Evolutionary conservation across 2,113 vertebrate species (phyloP), one percentile per base, ranked within the genome.

Genomic region (Tinamus guttatus): DNA sequence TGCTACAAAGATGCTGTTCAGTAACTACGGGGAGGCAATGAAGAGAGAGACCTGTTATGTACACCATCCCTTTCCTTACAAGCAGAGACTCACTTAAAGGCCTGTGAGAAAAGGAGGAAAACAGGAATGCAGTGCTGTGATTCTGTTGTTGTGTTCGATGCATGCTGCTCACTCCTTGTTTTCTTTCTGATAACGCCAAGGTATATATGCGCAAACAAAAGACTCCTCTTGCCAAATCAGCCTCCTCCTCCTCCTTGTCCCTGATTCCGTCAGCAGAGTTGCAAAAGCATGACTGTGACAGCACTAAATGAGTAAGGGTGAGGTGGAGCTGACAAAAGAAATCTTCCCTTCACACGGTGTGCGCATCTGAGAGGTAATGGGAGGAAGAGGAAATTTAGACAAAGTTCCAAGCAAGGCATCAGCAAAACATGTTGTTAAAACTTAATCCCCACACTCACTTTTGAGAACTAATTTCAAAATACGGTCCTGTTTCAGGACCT

Each of bases 171-270:
- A 32, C 65, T 92, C 43, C 43, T 95, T 92, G 77, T 94, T 97
- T 95, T 90, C 69, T 67, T 96, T 96, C 58, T 81, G 90, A 80
- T 94, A 93, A 92, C 65, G 76, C 62, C 62, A 16, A 84, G 90
- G 80, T 88, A 88, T 92, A 92, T 94, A 81, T 1, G 2, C 60
- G 77, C 90, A 92, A 92, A 93, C 87, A 93, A 95, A 95, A 95
- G 77, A 45, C 25, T 95, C 19, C 74, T 94, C 88, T 90, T 94
- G 90, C 80, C 8, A 24, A 88, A 85, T 90, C 92, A 89, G 58
- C 90, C 93, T 52, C 91, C 70, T 86, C 81, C 63, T 90, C 93
- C 95, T 90, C 93, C 96, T 96, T 85, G 93, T 87, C 89, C 94
- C 77, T 87, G 69, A 89, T 95, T 93, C 92, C 24, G 2, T 97